These are phyloP conservation scores for Heterotis niloticus DNA, from an alignment of 2,113 vertebrate genomes.

Conservation along the genomic window DNA sequence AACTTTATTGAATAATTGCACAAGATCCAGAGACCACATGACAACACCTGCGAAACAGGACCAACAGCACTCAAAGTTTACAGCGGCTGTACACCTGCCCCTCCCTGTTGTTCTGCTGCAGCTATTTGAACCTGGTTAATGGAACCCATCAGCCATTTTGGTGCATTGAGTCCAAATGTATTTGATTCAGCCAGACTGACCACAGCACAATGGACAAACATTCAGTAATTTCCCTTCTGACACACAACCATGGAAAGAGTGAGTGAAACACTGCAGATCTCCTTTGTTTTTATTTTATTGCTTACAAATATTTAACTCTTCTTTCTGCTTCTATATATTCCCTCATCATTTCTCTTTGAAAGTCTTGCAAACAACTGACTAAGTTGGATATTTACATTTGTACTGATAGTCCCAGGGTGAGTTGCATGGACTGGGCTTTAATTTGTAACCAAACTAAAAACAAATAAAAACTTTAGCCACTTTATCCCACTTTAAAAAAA, in stretches of 20 bases:
- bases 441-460: too few species aligned
- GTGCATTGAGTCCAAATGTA: slow-evolving; percentile 43
- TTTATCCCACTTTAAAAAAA: too few species aligned
- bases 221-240: neutral
- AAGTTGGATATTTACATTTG: too few species aligned
- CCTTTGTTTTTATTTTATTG: neutral
- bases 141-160: neutral
- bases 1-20: slow-evolving; percentile 80
- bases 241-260: neutral
- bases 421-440: too few species aligned
- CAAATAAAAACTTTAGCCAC: too few species aligned
- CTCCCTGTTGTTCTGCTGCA: too few species aligned
- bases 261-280: too few species aligned
- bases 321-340: too few species aligned
- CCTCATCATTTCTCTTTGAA: too few species aligned
- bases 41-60: slow-evolving; percentile 60
- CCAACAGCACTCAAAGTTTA: slow-evolving; percentile 35
- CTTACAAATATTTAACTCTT: neutral
- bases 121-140: neutral
- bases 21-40: slow-evolving; percentile 66
- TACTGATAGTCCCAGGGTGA: too few species aligned
- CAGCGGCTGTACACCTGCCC: slow-evolving; percentile 59
- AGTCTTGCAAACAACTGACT: too few species aligned
- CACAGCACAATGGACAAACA: slow-evolving; percentile 31
- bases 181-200: slow-evolving; percentile 37